Evolutionary conservation across 2,797 vertebrate genomes (phyloP).

Genomic region (Anolis apletophallus): DNA sequence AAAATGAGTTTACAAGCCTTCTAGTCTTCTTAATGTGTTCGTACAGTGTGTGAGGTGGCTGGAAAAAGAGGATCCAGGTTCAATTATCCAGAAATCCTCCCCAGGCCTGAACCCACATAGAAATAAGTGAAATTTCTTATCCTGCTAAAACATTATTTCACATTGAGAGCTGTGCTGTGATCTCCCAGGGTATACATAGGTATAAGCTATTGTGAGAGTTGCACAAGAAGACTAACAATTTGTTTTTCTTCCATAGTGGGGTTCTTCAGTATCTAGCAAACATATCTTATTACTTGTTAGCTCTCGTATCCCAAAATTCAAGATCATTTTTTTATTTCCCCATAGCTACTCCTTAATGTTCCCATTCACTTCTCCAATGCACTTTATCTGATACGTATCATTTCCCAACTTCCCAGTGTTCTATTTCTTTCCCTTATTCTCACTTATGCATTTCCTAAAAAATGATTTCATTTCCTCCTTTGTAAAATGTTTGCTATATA

Average conservation of each 20-base stretch:
- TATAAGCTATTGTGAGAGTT: not conserved
- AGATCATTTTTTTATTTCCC: not conserved
- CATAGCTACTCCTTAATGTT: not conserved
- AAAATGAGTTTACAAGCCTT: not conserved
- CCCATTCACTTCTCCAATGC: not conserved
- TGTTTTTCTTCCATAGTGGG: not conserved
- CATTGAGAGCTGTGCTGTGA: not conserved
- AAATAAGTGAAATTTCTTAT: not conserved
- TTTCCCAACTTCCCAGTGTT: not conserved
- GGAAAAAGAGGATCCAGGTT: no score
- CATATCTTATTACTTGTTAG: not conserved
- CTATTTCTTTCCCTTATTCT: not conserved
- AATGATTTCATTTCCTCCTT: not conserved
- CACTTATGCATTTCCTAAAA: not conserved
- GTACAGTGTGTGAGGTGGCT: not conserved
- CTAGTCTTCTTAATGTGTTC: not conserved
- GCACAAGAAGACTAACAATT: not conserved
- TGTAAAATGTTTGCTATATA: constrained; percentile 1
- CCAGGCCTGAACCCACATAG: no score
- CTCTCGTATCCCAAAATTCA: not conserved
- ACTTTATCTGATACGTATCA: not conserved
- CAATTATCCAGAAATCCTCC: no score
- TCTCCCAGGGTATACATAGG: not conserved
- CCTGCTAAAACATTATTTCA: not conserved
- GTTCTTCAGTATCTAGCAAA: not conserved